A percentile compares a stretch with the other conserved stretches of the same genome.
Evolutionary conservation across 2,113 vertebrate genomes (phyloP).

Genomic region (Lathamus discolor): DNA sequence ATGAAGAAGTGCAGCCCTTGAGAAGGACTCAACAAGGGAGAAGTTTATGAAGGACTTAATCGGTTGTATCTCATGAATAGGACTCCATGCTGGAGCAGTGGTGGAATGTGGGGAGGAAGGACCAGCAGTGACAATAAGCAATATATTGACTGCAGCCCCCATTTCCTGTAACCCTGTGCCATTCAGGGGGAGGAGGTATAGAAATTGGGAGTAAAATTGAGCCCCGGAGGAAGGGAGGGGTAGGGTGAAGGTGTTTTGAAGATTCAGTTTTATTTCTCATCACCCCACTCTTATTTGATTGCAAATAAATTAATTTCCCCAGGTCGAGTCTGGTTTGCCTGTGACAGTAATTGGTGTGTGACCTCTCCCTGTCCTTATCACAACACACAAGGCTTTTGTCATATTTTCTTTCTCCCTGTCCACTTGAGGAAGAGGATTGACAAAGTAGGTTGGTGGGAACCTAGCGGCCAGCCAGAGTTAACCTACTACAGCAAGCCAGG

Average conservation of each 20-base stretch:
- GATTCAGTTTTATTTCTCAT: not conserved
- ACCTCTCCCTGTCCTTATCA: not conserved
- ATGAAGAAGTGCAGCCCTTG: not conserved
- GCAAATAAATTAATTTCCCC: not conserved
- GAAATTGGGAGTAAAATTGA: not conserved
- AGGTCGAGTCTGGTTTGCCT: not conserved
- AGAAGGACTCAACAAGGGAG: not conserved
- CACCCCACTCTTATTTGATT: not conserved
- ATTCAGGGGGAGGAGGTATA: accelerated
- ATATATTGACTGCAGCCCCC: accelerated
- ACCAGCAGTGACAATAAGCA: not conserved
- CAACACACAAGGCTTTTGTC: accelerated
- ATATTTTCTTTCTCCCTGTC: not conserved
- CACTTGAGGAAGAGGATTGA: not conserved
- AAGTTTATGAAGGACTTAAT: not conserved
- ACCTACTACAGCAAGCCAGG: not conserved
- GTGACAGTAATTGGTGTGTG: not conserved
- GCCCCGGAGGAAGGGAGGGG: not conserved
- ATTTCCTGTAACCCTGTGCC: accelerated
- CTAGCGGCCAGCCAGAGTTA: not conserved
- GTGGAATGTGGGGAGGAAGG: accelerated
- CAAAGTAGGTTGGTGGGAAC: not conserved
- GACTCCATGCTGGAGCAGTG: not conserved
- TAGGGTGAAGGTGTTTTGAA: not conserved
- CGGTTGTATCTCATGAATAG: accelerated